Conservation (phyloP, 2,797 vertebrate species). For the Falco columbarius region DNA sequence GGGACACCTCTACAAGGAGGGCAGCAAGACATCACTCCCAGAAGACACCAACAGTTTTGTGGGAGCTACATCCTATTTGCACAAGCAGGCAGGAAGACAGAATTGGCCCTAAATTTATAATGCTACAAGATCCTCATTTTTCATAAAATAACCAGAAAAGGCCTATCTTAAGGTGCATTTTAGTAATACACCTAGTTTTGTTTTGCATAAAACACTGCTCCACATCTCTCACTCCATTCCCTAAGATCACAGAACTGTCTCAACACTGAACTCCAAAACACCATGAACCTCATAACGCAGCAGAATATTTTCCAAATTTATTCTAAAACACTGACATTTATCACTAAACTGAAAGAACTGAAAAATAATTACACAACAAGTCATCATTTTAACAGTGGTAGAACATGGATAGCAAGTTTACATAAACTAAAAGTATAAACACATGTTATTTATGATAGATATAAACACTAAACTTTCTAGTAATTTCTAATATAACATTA, state of each 20-base stretch:
- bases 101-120: not conserved
- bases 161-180: not conserved
- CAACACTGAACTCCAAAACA: not conserved
- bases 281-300: accelerated
- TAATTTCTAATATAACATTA: not conserved
- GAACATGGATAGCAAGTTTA: accelerated
- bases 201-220: not conserved
- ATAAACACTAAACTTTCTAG: not conserved
- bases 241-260: not conserved
- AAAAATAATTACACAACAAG: not conserved
- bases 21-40: not conserved
- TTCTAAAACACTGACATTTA: not conserved
- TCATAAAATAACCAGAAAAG: not conserved
- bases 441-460: not conserved
- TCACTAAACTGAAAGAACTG: not conserved
- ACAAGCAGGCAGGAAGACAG: not conserved
- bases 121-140: not conserved
- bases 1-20: accelerated
- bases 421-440: not conserved
- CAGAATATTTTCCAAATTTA: not conserved
- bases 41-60: not conserved
- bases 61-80: not conserved
- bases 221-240: not conserved
- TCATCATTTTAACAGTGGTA: not conserved
- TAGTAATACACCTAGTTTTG: not conserved